phyloP scores from a whole-genome alignment of 2,797 vertebrate species.

The Cuniculus paca region DNA sequence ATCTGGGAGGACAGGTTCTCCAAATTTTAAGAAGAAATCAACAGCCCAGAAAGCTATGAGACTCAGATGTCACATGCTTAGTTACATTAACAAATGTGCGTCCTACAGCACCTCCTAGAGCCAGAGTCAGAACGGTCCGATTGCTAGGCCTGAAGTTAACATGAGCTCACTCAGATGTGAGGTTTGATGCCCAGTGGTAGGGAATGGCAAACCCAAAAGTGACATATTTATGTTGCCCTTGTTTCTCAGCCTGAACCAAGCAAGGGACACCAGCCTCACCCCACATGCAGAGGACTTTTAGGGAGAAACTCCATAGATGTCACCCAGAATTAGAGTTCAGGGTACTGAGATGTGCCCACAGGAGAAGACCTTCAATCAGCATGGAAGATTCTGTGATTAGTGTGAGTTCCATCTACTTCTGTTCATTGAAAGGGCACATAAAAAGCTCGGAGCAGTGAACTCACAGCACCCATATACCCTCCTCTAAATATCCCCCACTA shows the following conservation, averaged over 20 bases:
- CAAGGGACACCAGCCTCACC: background rate
- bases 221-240: fast-evolving
- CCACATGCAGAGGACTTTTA: background rate
- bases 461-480: background rate
- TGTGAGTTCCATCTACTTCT: background rate
- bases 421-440: background rate
- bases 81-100: fast-evolving
- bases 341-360: background rate
- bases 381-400: background rate
- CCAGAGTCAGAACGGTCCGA: too few species aligned
- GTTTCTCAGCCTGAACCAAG: background rate
- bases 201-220: background rate
- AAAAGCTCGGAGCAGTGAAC: background rate
- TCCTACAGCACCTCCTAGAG: too few species aligned
- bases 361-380: background rate
- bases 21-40: background rate
- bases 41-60: background rate
- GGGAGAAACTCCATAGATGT: background rate
- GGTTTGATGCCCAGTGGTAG: background rate
- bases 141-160: background rate
- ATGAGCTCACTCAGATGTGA: background rate
- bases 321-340: background rate
- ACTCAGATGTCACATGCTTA: background rate
- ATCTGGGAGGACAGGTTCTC: background rate
- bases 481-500: background rate